Evolutionary conservation across 2,113 vertebrate species (phyloP), one percentile per base, ranked within the genome.

Genomic region (Gavia stellata): DNA sequence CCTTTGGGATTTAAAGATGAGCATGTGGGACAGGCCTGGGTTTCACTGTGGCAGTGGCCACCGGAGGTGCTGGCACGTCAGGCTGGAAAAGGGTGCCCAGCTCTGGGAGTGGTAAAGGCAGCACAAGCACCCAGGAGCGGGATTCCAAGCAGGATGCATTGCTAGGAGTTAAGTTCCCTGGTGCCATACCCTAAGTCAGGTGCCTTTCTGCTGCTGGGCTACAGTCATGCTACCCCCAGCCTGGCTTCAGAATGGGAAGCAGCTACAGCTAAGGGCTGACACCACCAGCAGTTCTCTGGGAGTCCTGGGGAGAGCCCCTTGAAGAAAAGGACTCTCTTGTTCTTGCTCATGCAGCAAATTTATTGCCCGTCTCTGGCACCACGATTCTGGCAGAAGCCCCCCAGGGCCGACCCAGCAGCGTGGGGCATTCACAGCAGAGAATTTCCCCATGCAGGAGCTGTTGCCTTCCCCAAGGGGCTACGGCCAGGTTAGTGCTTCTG

Each of bases 121-220:
- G 91, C 87, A 59, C 6, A 44, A 88, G 52, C 17, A 59, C 42
- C 38, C 40, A 45, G 81, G 78, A 92, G 44, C 1, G 0, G 71
- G 78, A 67, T 49, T 49, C n/a, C 44, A 74, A 40, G 77, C 13
- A 63, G 81, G 81, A 74, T 28, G 52, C 38, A 17, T 28, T 1
- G 7, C 49, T 34, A 33, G 79, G 79, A 71, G 47, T 67, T 14
- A 28, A 28, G 15, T 25, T 92, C 58, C 74, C 14, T n/a, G 16
- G 44, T 79, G 73, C 74, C 24, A 29, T 40, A 52, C n/a, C 59
- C 9, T 3, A 20, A 23, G 66, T 38, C 58, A 85, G 84, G 70
- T 88, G 81, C 84, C 84, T 91, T 95, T 71, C 81, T 92, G 91
- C 86, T 66, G 73, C 81, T 53, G 66, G n/a, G 78, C 62, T 81